Conservation (phyloP, 2,797 vertebrate genomes). For the Sebastes jordani region DNA sequence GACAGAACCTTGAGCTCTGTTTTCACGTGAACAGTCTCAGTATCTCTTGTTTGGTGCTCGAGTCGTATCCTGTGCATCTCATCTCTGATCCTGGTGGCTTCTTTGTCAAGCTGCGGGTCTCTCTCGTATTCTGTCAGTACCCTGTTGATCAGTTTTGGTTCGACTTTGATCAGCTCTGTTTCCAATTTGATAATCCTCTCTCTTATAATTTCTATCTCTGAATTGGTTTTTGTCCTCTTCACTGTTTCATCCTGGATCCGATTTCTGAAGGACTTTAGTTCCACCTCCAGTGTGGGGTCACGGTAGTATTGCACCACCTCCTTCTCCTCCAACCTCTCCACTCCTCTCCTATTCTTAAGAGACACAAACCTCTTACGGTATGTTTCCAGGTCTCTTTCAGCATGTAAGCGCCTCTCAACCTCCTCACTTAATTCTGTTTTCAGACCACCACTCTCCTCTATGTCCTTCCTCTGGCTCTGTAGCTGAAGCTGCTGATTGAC, state of each 20-base stretch:
- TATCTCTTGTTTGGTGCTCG: slow-evolving; percentile 72
- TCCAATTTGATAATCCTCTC: slow-evolving; percentile 83
- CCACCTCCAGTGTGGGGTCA: slow-evolving; percentile 87
- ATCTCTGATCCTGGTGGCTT: slow-evolving; percentile 83
- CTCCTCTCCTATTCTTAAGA: slow-evolving; percentile 88
- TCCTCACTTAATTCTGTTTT: slow-evolving; percentile 87
- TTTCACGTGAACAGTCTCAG: slow-evolving; percentile 79
- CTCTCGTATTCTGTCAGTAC: slow-evolving; percentile 91
- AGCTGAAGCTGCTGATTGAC: slow-evolving; percentile 76
- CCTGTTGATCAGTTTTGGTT: slow-evolving; percentile 90
- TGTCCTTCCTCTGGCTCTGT: slow-evolving; percentile 69
- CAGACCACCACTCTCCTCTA: slow-evolving; percentile 76
- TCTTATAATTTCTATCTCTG: slow-evolving; percentile 82
- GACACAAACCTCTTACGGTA: slow-evolving; percentile 84
- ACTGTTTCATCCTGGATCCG: slow-evolving; percentile 81
- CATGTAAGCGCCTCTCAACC: slow-evolving; percentile 77
- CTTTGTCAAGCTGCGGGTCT: slow-evolving; percentile 88
- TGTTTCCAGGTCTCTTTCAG: slow-evolving; percentile 84
- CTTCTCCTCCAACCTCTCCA: slow-evolving; percentile 93
- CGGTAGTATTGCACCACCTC: slow-evolving; percentile 93
- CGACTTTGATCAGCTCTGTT: slow-evolving; percentile 70
- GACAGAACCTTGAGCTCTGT: slow-evolving; percentile 85
- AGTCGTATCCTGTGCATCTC: slow-evolving; percentile 83
- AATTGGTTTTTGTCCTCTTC: slow-evolving; percentile 77
- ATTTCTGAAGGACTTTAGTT: slow-evolving; percentile 73